Evolutionary conservation across 2,797 vertebrate genomes (phyloP).

Genomic region (Masticophis lateralis): DNA sequence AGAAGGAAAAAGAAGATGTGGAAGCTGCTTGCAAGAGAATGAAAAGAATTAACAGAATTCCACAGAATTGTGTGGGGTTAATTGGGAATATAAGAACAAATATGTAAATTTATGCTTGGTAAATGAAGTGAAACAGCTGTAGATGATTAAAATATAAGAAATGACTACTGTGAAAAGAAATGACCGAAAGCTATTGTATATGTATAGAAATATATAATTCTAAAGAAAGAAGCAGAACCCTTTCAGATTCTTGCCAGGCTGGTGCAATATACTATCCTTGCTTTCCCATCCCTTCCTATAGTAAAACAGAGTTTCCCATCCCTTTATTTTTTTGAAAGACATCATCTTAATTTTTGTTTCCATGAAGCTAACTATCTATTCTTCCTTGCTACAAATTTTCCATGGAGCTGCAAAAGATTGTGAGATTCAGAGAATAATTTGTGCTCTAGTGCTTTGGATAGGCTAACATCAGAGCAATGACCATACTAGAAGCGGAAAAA

Average conservation of each 20-base stretch:
- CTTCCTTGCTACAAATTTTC: neutral
- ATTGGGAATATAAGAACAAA: neutral
- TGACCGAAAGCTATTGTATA: neutral
- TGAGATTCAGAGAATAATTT: neutral
- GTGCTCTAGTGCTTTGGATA: neutral
- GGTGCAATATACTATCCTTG: neutral
- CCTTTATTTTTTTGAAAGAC: neutral
- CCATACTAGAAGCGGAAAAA: neutral
- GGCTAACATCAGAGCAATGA: neutral
- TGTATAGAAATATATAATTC: neutral
- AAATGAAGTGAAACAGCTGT: neutral
- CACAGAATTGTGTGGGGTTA: neutral
- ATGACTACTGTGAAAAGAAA: neutral
- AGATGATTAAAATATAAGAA: neutral
- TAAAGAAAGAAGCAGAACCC: neutral
- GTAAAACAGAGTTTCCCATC: neutral
- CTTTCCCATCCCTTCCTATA: neutral
- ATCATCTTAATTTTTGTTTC: neutral
- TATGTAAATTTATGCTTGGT: neutral
- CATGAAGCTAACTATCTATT: neutral
- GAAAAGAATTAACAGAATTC: neutral
- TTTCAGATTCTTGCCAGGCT: neutral
- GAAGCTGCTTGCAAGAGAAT: neutral
- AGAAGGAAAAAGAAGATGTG: neutral
- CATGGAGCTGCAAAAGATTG: neutral